Conservation (phyloP, 2,113 vertebrate genomes). For the Kryptolebias marmoratus region DNA sequence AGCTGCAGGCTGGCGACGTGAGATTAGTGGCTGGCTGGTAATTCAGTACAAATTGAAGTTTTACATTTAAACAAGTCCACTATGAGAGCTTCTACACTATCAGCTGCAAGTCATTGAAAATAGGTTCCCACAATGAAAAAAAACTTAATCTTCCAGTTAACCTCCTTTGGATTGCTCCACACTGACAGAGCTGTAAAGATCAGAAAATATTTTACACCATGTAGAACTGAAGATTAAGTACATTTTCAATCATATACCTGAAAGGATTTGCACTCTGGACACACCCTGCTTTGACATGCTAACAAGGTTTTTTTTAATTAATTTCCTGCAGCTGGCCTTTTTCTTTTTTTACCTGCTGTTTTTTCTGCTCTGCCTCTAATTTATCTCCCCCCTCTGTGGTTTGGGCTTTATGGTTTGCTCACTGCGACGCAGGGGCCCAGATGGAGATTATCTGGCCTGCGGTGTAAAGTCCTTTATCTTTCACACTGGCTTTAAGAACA, state of each 20-base stretch:
- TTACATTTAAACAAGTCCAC: slow-evolving; percentile 24
- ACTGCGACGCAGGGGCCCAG: slow-evolving; percentile 37
- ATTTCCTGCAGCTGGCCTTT: slow-evolving; percentile 46
- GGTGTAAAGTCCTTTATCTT: slow-evolving; percentile 53
- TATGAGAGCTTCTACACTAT: slow-evolving; percentile 2
- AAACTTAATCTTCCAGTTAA: background rate
- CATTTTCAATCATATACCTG: background rate
- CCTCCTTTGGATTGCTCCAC: background rate
- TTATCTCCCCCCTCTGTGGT: slow-evolving; percentile 46
- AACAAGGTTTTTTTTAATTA: slow-evolving; percentile 29
- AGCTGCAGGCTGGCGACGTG: slow-evolving; percentile 19
- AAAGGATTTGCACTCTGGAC: slow-evolving; percentile 15
- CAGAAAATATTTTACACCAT: background rate
- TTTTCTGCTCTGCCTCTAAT: slow-evolving; percentile 35
- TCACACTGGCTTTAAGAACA: slow-evolving; percentile 47
- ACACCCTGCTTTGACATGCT: slow-evolving; percentile 5
- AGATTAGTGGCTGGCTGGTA: slow-evolving; percentile 36
- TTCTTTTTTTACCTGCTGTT: slow-evolving; percentile 43
- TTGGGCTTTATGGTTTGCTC: slow-evolving; percentile 52
- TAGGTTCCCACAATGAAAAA: background rate
- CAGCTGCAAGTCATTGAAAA: slow-evolving; percentile 2
- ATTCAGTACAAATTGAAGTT: slow-evolving; percentile 37
- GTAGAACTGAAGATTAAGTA: background rate
- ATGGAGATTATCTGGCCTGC: slow-evolving; percentile 60
- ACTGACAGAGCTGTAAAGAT: background rate